Evolutionary conservation across 2,888 invertebrate species (phyloP).

Genomic region (Trissoscelio sp.): DNA sequence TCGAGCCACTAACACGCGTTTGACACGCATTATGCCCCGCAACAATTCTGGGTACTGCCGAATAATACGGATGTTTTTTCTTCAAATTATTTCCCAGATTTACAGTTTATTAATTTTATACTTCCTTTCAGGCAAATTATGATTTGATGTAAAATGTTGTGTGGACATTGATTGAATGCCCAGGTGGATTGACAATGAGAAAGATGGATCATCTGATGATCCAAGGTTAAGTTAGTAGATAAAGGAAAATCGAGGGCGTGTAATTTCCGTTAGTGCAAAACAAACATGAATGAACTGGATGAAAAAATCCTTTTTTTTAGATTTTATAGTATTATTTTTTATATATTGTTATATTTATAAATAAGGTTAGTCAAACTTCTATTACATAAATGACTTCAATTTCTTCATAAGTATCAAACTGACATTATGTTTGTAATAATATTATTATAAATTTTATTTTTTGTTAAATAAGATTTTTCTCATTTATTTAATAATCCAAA

Average conservation of each 20-base stretch:
- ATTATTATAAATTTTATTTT: too few species aligned
- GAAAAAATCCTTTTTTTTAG: neutral
- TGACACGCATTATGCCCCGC: slow-evolving; percentile 60
- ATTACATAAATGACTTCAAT: too few species aligned
- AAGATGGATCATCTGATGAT: slow-evolving; percentile 57
- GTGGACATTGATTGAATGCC: slow-evolving; percentile 50
- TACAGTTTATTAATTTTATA: slow-evolving; percentile 63
- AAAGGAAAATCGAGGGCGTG: slow-evolving; percentile 16
- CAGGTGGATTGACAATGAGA: slow-evolving; percentile 40
- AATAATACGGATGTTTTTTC: slow-evolving; percentile 49
- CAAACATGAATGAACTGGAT: neutral
- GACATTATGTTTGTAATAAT: too few species aligned
- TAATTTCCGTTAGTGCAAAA: slow-evolving; percentile 23
- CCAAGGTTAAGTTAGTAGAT: neutral
- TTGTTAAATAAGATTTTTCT: too few species aligned
- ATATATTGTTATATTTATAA: too few species aligned
- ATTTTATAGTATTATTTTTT: too few species aligned
- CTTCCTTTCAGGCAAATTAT: slow-evolving; percentile 58
- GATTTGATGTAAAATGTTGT: slow-evolving; percentile 44
- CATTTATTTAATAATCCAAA: too few species aligned
- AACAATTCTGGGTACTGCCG: slow-evolving; percentile 48
- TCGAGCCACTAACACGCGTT: slow-evolving; percentile 48
- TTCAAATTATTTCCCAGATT: slow-evolving; percentile 51
- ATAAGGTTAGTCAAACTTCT: too few species aligned
- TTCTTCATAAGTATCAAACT: too few species aligned